These are phyloP conservation scores for Villa cingulata DNA, from an alignment of 2,888 invertebrate genomes.

Conservation along the genomic window DNA sequence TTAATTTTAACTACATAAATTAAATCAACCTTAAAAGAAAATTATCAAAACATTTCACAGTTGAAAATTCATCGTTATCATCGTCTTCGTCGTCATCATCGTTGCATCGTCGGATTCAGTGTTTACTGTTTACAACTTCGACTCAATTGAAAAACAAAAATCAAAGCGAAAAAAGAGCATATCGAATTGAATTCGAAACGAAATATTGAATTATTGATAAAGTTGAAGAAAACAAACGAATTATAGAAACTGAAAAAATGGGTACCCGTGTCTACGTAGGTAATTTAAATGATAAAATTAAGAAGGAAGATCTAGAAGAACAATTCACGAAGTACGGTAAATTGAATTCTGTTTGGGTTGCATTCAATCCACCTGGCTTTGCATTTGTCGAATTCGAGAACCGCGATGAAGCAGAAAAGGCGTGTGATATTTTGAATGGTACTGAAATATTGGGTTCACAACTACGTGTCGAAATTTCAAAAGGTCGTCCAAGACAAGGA, in stretches of 20 bases:
- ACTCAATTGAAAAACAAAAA: too few relatives aligned
- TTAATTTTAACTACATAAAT: background rate
- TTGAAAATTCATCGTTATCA: conserved; percentile 13
- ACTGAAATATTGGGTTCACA: conserved; percentile 77
- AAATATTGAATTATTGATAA: background rate
- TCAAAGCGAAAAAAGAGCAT: too few relatives aligned
- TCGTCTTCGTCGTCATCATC: conserved; percentile 5
- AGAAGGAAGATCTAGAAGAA: conserved; percentile 81
- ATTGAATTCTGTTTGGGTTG: conserved; percentile 81
- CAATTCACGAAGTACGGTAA: conserved; percentile 88
- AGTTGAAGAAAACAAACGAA: background rate
- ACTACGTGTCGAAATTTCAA: conserved; percentile 75
- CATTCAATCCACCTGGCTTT: conserved; percentile 87
- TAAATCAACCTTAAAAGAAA: too few relatives aligned
- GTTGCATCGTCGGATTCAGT: too few relatives aligned
- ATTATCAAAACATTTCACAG: conserved; percentile 22
- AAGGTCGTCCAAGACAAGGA: conserved; percentile 61
- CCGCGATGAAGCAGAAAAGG: conserved; percentile 77
- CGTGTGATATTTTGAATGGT: conserved; percentile 71
- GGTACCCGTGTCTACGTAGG: conserved; percentile 77
- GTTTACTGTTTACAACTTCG: too few relatives aligned
- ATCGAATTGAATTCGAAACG: too few relatives aligned
- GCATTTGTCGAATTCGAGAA: conserved; percentile 88
- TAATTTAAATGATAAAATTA: conserved; percentile 74
- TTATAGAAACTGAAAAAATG: conserved; percentile 18